These are phyloP conservation scores for Epicauta chinensis DNA, from an alignment of 1,140 invertebrate genomes.

Conservation along the genomic window DNA sequence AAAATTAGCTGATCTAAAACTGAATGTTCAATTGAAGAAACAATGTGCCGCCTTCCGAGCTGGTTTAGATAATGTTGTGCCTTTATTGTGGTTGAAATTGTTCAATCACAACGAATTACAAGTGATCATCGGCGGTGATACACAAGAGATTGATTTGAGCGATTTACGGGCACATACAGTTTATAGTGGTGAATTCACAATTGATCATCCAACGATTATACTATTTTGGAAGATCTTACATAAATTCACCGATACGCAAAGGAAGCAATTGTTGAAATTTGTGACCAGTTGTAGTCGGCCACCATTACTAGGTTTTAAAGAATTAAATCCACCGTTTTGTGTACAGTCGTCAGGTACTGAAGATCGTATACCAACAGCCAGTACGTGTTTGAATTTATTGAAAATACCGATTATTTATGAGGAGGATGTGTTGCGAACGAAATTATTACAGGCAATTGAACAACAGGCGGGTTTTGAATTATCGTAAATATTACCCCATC, in stretches of 20 bases:
- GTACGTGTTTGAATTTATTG: constrained; percentile 96
- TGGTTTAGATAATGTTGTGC: constrained; percentile 82
- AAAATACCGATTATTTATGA: constrained; percentile 89
- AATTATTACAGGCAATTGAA: constrained; percentile 90
- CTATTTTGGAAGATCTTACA: constrained; percentile 82
- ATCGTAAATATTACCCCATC: constrained; percentile 62
- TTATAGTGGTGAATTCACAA: constrained; percentile 76
- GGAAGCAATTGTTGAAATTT: constrained; percentile 87
- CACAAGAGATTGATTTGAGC: constrained; percentile 84
- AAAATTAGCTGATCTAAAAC: constrained; percentile 90
- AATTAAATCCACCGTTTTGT: constrained; percentile 89
- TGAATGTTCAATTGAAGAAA: constrained; percentile 84
- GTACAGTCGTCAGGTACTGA: constrained; percentile 84
- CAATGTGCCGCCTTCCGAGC: constrained; percentile 83
- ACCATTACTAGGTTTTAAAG: constrained; percentile 96
- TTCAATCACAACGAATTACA: constrained; percentile 94
- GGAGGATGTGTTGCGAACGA: constrained; percentile 69
- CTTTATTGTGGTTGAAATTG: constrained; percentile 87
- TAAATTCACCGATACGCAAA: constrained; percentile 77
- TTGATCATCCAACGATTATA: constrained; percentile 69
- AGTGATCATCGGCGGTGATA: constrained; percentile 88
- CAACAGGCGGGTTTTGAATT: constrained; percentile 94
- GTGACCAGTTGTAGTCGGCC: constrained; percentile 95
- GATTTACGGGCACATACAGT: constrained; percentile 81
- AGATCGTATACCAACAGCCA: constrained; percentile 87